phyloP scores from a whole-genome alignment of 35 echinoderm and acorn worm genomes.

The Ophiothrix spiculata region DNA sequence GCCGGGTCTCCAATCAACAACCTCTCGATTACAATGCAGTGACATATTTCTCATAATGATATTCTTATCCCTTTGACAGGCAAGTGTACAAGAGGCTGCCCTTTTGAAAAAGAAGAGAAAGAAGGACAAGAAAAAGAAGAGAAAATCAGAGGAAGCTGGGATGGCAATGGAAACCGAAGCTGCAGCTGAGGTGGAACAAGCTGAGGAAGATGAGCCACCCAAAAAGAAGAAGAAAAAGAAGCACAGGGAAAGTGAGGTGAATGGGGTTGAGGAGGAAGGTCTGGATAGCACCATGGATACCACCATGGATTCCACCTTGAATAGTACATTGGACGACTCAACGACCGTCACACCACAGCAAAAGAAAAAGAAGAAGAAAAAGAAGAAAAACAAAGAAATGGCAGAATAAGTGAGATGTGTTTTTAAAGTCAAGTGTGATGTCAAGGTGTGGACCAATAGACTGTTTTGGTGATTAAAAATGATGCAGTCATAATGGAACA shows the following conservation, averaged over 20 bases:
- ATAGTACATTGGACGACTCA: neutral
- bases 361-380: constrained; percentile 20
- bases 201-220: constrained; percentile 53
- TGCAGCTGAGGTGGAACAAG: too few relatives aligned
- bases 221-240: constrained; percentile 93
- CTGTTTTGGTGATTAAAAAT: too few relatives aligned
- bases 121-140: constrained; percentile 68
- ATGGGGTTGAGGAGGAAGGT: neutral
- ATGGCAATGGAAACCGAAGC: constrained; percentile 23
- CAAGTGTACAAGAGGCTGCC: neutral
- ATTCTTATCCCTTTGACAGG: neutral
- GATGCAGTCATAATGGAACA: too few relatives aligned
- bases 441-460: too few relatives aligned
- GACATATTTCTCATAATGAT: too few relatives aligned
- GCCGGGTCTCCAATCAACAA: too few relatives aligned
- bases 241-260: constrained; percentile 18
- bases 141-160: neutral
- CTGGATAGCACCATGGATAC: constrained; percentile 21
- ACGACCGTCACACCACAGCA: neutral
- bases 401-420: too few relatives aligned
- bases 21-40: too few relatives aligned
- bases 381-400: neutral
- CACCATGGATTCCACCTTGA: neutral
- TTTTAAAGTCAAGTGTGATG: too few relatives aligned
- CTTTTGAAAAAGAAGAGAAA: constrained; percentile 44